Conservation (phyloP, 2,888 invertebrate species). For the Acrocera orbiculus region DNA sequence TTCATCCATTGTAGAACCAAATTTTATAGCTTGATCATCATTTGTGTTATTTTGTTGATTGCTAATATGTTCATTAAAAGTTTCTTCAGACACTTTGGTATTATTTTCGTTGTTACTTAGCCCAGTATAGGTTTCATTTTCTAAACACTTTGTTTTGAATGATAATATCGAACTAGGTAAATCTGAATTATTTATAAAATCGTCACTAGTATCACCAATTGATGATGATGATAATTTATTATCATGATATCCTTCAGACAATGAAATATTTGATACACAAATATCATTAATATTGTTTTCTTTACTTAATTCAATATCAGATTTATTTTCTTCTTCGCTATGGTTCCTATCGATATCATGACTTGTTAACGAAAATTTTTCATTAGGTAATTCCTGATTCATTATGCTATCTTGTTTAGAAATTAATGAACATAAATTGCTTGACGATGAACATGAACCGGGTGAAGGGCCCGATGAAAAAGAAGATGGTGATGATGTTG, state of each 20-base stretch:
- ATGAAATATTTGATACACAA: constrained; percentile 27
- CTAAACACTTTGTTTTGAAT: too few relatives aligned
- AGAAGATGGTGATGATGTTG: constrained; percentile 30
- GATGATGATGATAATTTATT: constrained; percentile 12
- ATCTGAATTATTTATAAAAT: constrained; percentile 12
- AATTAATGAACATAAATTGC: constrained; percentile 18
- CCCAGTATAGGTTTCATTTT: constrained; percentile 8
- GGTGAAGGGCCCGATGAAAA: constrained; percentile 30
- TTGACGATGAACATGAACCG: too few relatives aligned
- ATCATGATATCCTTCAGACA: constrained; percentile 9
- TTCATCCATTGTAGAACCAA: constrained; percentile 32
- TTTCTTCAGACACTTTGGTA: constrained; percentile 16
- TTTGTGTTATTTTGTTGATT: constrained; percentile 4
- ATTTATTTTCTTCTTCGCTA: not conserved
- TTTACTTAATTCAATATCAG: not conserved
- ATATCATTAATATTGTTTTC: constrained; percentile 12
- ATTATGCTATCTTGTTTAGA: not conserved
- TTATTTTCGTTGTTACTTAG: constrained; percentile 8
- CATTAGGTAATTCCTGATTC: too few relatives aligned
- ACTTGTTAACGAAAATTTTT: not conserved
- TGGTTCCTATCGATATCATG: not conserved
- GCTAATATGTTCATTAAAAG: not conserved
- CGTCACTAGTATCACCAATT: constrained; percentile 9
- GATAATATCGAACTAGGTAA: constrained; percentile 12
- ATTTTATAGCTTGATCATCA: constrained; percentile 16